phyloP scores from a whole-genome alignment of 2,888 invertebrate genomes.

The Trissolcus japonicus region DNA sequence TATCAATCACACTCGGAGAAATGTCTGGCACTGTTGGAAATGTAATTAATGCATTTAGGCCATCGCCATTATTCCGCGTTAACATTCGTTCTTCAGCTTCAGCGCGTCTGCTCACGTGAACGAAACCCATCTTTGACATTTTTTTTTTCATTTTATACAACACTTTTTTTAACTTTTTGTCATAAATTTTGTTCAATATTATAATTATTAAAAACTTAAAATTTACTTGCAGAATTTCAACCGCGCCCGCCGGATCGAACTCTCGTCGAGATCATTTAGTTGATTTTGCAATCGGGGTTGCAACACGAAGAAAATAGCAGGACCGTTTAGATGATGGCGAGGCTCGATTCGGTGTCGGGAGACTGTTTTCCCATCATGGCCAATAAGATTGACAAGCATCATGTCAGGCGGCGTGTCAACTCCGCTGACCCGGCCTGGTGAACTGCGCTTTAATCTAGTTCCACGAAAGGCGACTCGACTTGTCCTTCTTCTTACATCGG shows the following conservation, averaged over 20 bases:
- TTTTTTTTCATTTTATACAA: too few species aligned
- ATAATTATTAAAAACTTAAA: too few species aligned
- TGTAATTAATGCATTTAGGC: constrained; percentile 56
- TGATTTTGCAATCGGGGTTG: background rate
- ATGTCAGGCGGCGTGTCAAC: constrained; percentile 51
- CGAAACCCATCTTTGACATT: background rate
- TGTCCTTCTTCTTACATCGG: constrained; percentile 36
- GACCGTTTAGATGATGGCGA: constrained; percentile 2
- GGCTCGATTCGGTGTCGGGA: constrained; percentile 11
- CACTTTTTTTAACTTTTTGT: too few species aligned
- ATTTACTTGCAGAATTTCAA: background rate
- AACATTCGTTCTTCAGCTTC: constrained; percentile 48
- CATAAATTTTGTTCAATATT: too few species aligned
- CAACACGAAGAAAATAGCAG: constrained; percentile 1
- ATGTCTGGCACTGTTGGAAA: constrained; percentile 48
- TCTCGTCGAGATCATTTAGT: background rate
- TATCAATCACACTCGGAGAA: constrained; percentile 53
- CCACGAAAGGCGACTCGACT: constrained; percentile 51
- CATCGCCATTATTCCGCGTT: constrained; percentile 51
- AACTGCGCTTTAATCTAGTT: constrained; percentile 68
- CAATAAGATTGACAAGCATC: constrained; percentile 55
- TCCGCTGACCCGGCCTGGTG: constrained; percentile 70
- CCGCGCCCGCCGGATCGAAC: background rate
- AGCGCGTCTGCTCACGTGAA: constrained; percentile 43
- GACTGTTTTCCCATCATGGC: constrained; percentile 45